Evolutionary conservation across 2,113 vertebrate genomes (phyloP), one percentile per base, ranked within the genome.

Genomic region (Festucalex cinctus): DNA sequence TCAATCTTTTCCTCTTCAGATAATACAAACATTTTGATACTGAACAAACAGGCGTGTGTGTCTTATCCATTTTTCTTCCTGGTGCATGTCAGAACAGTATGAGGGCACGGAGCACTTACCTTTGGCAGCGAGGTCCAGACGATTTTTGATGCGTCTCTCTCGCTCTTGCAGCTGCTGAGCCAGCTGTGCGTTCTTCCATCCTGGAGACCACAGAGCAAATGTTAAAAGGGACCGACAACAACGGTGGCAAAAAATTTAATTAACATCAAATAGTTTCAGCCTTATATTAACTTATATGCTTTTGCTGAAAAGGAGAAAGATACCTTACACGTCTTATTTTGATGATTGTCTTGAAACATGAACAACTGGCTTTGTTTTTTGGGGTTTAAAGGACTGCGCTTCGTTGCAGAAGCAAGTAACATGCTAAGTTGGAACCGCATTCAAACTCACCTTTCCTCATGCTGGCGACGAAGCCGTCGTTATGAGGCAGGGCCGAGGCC

Each of bases 101-200:
- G 1, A 46, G 43, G 43, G 14, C 43, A 6, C 2, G 16, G 43
- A 14, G 14, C 43, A 46, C n/a, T 41, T 64, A 95, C 95, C 94
- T 90, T 91, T 94, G 22, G 92, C 88, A 19, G 94, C 93, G 0
- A 94, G 78, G 10, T 94, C 92, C 77, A 94, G 81, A 26, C 94
- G 94, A 57, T 92, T 88, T 62, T 92, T 93, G 68, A 95, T 93
- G 68, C 91, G 91, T 10, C 28, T 70, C 20, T 95, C 92, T 2
- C 93, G 88, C 61, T 95, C 92, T n/a, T 90, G 72, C 73, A 94
- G 79, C 84, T 93, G 92, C 12, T 93, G 89, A 12, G 88, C 90
- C 37, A 92, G 36, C 69, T 94, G 90, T 2, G 92, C 93, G 0
- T 95, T 94, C 63, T 93, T 94, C 95, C 94, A 96, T 19, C 93